These are phyloP conservation scores for Illadopsis cleaveri DNA, from an alignment of 2,113 vertebrate genomes.

Conservation along the genomic window DNA sequence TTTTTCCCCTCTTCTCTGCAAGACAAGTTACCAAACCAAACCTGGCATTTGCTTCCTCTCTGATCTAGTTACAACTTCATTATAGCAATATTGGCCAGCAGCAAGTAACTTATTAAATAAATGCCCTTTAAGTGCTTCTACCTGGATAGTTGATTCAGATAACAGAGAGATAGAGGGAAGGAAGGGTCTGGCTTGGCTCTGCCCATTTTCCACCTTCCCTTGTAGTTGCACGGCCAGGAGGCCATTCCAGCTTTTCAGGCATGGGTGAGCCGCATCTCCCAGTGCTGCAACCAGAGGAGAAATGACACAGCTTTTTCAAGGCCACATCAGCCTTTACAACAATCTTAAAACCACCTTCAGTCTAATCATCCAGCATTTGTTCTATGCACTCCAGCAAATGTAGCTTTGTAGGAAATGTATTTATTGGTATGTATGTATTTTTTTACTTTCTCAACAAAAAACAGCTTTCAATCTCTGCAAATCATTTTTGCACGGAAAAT, in stretches of 20 bases:
- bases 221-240: neutral
- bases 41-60: slow-evolving; percentile 55
- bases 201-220: neutral
- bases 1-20: neutral
- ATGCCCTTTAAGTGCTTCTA: slow-evolving; percentile 66
- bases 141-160: slow-evolving; percentile 7
- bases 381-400: neutral
- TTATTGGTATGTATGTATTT: neutral
- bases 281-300: neutral
- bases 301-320: neutral
- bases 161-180: neutral
- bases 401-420: neutral
- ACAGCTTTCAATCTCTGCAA: neutral
- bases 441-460: neutral
- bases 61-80: slow-evolving; percentile 75
- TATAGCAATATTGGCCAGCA: slow-evolving; percentile 68
- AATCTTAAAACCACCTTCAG: neutral
- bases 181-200: neutral
- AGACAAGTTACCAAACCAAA: slow-evolving; percentile 64
- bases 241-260: neutral
- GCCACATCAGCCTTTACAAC: neutral
- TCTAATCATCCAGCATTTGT: neutral
- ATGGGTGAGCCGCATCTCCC: neutral
- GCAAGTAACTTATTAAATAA: slow-evolving; percentile 73
- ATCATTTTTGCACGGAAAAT: neutral